A percentile compares a stretch with the other conserved stretches of the same genome.
These are phyloP conservation scores for Cerastoderma edule DNA, from an alignment of 2,888 invertebrate genomes.

Conservation along the genomic window DNA sequence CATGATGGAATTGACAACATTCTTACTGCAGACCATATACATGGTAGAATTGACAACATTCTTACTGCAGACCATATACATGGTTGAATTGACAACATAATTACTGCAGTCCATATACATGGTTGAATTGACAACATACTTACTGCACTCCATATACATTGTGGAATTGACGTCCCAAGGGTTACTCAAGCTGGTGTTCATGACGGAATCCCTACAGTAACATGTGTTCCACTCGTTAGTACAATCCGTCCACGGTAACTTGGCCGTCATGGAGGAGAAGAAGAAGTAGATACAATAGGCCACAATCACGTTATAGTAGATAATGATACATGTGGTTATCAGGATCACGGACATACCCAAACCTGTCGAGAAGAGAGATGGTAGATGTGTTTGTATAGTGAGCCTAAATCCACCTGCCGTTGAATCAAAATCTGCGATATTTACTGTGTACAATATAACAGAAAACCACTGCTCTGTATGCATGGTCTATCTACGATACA, in stretches of 20 bases:
- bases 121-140: constrained; percentile 60
- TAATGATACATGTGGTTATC: constrained; percentile 71
- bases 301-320: constrained; percentile 79
- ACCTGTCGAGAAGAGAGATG: too few species aligned
- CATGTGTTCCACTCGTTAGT: constrained; percentile 79
- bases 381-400: too few species aligned
- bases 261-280: constrained; percentile 77
- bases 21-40: too few species aligned
- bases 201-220: constrained; percentile 64
- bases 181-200: constrained; percentile 55
- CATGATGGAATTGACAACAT: too few species aligned
- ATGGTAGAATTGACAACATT: too few species aligned
- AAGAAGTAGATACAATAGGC: constrained; percentile 77
- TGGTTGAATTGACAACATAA: too few species aligned
- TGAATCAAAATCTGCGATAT: too few species aligned
- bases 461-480: too few species aligned
- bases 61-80: too few species aligned
- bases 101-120: constrained; percentile 69
- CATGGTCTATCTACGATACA: too few species aligned
- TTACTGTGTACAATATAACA: too few species aligned
- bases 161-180: constrained; percentile 64
- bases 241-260: constrained; percentile 78
- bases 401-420: too few species aligned
- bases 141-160: constrained; percentile 68
- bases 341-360: constrained; percentile 76